phyloP scores from a whole-genome alignment of 2,888 invertebrate species.

The Melangyna quadrimaculata region DNA sequence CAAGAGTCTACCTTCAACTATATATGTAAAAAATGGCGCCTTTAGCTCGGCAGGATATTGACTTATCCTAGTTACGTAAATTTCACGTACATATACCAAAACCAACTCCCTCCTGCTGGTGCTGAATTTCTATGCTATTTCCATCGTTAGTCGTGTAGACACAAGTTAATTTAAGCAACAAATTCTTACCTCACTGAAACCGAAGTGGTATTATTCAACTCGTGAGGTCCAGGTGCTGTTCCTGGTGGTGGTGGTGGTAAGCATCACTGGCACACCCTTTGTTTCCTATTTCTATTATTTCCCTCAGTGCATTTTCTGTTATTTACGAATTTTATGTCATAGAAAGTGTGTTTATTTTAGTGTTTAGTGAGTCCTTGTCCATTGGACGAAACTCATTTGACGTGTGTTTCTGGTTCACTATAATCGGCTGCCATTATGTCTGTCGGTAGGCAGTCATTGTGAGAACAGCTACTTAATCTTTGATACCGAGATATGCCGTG shows the following conservation, averaged over 20 bases:
- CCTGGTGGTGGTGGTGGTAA: neutral
- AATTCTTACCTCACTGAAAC: neutral
- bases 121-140: neutral
- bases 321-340: neutral
- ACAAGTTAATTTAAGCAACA: neutral
- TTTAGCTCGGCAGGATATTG: conserved; percentile 7
- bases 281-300: neutral
- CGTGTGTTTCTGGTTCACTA: neutral
- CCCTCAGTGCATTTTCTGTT: neutral
- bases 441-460: neutral
- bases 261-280: neutral
- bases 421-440: neutral
- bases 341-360: neutral
- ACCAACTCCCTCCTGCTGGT: neutral
- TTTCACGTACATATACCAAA: neutral
- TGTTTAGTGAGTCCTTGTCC: neutral
- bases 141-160: neutral
- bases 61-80: conserved; percentile 3
- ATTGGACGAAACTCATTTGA: neutral
- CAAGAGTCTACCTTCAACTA: neutral
- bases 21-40: conserved; percentile 5
- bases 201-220: conserved; percentile 2
- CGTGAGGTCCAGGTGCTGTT: conserved; percentile 18
- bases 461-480: neutral
- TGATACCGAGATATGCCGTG: neutral